Base-by-base conservation (phyloP, 2,113 vertebrate genomes). In the Ascaphus truei region DNA sequence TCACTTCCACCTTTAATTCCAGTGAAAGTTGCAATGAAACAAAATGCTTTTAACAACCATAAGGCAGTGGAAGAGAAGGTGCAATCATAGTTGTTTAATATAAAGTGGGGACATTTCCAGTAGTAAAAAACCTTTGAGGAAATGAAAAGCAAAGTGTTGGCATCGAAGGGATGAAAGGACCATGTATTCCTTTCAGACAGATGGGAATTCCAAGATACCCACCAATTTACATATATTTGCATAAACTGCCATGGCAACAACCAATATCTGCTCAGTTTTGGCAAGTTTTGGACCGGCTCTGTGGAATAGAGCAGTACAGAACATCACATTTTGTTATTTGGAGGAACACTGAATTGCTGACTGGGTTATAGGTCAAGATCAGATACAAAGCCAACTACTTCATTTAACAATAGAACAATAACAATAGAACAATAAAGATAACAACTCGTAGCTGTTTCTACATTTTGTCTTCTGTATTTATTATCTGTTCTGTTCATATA, bases 291-390 rank as follows among this genome's bases (percentile, higher is more conserved):
- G 62, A 15, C 53, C 53, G 36, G 39, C 50, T 36, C 48, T 37
- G 37, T 26, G 33, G 27, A 65, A 55, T 16, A 55, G 34, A 33
- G 27, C 62, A 41, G 39, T 22, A 27, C 48, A 65, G 48, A 53
- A 36, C 62, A 55, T 65, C 48, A 34, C 37, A 65, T 65, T 65
- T 33, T 65, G 22, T 65, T 55, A 55, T 65, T 65, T 65, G 62
- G 62, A 48, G 39, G 50, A 53, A 51, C 34, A 12, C 23, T 8
- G 41, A 53, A 34, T 41, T 7, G 34, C 37, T 65, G 62, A 50
- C 62, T 29, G 27, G n/a, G 25, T 29, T 65, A 65, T 50, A 55
- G 41, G 52, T 34, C 62, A 55, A 65, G 53, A 65, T 53, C 62
- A 65, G 33, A 41, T 55, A 41, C 48, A 22, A 39, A 41, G 62